Base-by-base conservation (phyloP, 2,113 vertebrate species). In the Gorsachius goisagi region DNA sequence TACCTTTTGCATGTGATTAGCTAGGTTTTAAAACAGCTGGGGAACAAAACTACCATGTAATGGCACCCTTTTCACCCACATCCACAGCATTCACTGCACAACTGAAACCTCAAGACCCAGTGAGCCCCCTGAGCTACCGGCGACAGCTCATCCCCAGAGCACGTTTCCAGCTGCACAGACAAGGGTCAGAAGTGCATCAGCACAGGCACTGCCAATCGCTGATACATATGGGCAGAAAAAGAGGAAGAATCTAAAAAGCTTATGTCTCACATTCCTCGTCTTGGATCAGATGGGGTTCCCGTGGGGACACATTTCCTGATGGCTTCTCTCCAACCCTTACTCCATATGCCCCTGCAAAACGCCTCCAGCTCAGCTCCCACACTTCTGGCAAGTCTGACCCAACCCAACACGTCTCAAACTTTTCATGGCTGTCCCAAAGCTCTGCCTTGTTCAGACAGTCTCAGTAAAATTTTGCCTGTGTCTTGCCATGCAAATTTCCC, bases 351-450 rank as follows among this genome's bases (percentile, higher is more conserved):
- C 69, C 73, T 56, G 39, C 68, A 67, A 33, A 95, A 87, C 2
- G 35, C 91, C 95, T 95, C 77, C 74, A 81, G 89, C 62, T 89
- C 89, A 79, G 77, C 91, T 95, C 87, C 71, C 84, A 89, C 87
- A 91, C 66, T 96, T 78, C 33, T 89, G 60, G 60, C 69, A 85
- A 85, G 80, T 59, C 64, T 92, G 77, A 87, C 74, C 66, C 58
- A 85, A 64, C 69, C 20, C 33, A 66, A 39, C 30, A 17, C 1
- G 69, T 82, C 69, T 60, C 74, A 23, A 85, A 92, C 69, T 81
- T 90, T n/a, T n/a, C 47, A 72, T 12, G 67, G 50, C 59, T 63
- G 83, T 95, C 79, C 88, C 88, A 94, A 62, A 85, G 81, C 81
- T 89, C 49, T 64, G 66, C 19, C 53, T 89, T 67, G 50, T 39